These are phyloP conservation scores for Ganaspis sp. DNA, from an alignment of 1,140 invertebrate genomes.

Conservation along the genomic window DNA sequence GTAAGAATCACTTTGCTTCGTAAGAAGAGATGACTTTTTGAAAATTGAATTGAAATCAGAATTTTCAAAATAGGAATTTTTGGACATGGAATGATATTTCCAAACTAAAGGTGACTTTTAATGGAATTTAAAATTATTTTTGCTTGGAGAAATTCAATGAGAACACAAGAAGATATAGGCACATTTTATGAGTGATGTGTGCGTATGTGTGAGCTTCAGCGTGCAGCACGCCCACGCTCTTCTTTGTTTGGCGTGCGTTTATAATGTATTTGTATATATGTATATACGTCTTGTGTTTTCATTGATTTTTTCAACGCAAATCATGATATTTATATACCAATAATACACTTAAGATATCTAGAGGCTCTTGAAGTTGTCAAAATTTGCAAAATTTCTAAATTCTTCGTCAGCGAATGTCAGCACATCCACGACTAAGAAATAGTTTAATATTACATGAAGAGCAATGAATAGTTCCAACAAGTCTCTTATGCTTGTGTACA, in stretches of 20 bases:
- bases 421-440: background rate
- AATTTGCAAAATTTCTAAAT: background rate
- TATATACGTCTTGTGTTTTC: slow-evolving; percentile 60
- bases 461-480: background rate
- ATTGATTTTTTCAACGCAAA: slow-evolving; percentile 44
- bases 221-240: slow-evolving; percentile 40
- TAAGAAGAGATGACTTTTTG: background rate
- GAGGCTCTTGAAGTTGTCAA: background rate
- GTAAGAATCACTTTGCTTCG: slow-evolving; percentile 28
- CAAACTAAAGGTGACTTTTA: background rate
- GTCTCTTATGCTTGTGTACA: slow-evolving; percentile 17
- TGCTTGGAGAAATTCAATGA: slow-evolving; percentile 40
- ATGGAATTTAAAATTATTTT: background rate
- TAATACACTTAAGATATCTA: background rate
- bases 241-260: slow-evolving; percentile 46
- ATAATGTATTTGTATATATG: slow-evolving; percentile 63
- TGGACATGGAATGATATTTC: background rate
- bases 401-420: background rate
- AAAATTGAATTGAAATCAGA: slow-evolving; percentile 26
- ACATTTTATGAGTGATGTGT: slow-evolving; percentile 49
- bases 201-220: slow-evolving; percentile 36
- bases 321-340: slow-evolving; percentile 13
- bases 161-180: slow-evolving; percentile 54
- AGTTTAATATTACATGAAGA: background rate
- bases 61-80: background rate